Base-by-base conservation (phyloP, 2,113 vertebrate species). In the Scomber colias region DNA sequence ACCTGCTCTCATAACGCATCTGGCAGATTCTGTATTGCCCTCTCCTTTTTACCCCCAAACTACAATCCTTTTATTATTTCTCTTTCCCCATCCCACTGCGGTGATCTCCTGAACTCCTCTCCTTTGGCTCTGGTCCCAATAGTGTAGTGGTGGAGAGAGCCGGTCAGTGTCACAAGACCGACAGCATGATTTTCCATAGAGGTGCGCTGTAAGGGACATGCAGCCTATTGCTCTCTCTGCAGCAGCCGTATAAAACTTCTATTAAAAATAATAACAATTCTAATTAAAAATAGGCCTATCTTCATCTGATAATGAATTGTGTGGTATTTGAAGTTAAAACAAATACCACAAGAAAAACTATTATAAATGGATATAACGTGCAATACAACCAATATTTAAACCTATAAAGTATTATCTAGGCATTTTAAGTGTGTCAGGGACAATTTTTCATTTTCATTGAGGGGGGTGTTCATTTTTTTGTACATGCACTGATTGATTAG, bases 151-250 rank as follows among this genome's bases (percentile, higher is more conserved):
- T 65, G 16, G 79, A 89, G 79, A 15, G 79, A 90, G 77, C 57
- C 56, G 57, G 85, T 89, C 82, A 90, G 78, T 83, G 92, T 92
- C 93, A 94, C 90, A 90, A 92, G 92, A 93, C 84, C 71, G 50
- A 75, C 79, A 73, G 89, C 89, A 89, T 87, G 89, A 85, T 91
- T 94, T 95, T 94, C 94, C 94, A 94, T 89, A 84, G 93, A 81
- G 78, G 78, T 83, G 67, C 81, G 24, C 71, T 53, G 60, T 13
- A 61, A 46, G 64, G 13, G 68, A 55, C 71, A 54, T 60, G 56
- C 24, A 44, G 19, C 13, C 45, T 48, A 0, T 30, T 62, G 0
- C 31, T 57, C 11, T 24, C 1, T 10, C 6, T 67, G 30, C 17
- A 50, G 31, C 46, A 70, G 59, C 24, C 54, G 71, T 9, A 4